Percentiles rank a stretch among this genome's conserved stretches.
Evolutionary conservation across 2,797 vertebrate species (phyloP).

Genomic region (Melanotaenia boesemani): DNA sequence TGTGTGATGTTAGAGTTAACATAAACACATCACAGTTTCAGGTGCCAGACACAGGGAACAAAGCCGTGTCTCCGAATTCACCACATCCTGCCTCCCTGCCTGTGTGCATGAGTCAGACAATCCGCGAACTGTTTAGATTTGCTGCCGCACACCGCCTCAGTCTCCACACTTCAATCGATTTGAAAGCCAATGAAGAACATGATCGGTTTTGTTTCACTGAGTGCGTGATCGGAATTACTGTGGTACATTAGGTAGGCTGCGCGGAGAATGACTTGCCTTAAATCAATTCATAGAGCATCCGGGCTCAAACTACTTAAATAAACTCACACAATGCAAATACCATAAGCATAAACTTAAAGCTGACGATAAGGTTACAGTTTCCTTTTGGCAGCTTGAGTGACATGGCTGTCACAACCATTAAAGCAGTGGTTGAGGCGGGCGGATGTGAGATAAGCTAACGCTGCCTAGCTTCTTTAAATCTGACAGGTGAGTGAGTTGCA

Average conservation of each 20-base stretch:
- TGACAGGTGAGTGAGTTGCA: constrained; percentile 71
- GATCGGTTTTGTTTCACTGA: constrained; percentile 10
- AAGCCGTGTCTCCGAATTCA: constrained; percentile 17
- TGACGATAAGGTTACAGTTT: not conserved
- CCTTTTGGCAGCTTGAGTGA: not conserved
- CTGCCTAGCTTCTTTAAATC: constrained; percentile 59
- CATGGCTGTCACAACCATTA: constrained; percentile 6
- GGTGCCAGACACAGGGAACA: constrained; percentile 18
- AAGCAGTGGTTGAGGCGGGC: constrained; percentile 23
- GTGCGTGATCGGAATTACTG: not conserved
- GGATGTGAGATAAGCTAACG: constrained; percentile 57
- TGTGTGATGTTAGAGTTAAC: constrained; percentile 22
- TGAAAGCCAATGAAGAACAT: constrained; percentile 19
- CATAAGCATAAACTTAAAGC: not conserved
- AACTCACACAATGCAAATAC: not conserved
- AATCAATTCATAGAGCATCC: constrained; percentile 3
- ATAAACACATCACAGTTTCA: constrained; percentile 33
- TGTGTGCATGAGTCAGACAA: constrained; percentile 47
- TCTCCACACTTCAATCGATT: constrained; percentile 16
- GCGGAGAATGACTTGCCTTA: constrained; percentile 4
- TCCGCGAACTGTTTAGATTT: constrained; percentile 38
- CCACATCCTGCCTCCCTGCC: constrained; percentile 41
- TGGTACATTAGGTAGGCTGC: not conserved
- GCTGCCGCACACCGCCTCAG: constrained; percentile 48
- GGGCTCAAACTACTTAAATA: not conserved